Evolutionary conservation across 2,113 vertebrate genomes (phyloP).

Genomic region (Bubalus kerabau): DNA sequence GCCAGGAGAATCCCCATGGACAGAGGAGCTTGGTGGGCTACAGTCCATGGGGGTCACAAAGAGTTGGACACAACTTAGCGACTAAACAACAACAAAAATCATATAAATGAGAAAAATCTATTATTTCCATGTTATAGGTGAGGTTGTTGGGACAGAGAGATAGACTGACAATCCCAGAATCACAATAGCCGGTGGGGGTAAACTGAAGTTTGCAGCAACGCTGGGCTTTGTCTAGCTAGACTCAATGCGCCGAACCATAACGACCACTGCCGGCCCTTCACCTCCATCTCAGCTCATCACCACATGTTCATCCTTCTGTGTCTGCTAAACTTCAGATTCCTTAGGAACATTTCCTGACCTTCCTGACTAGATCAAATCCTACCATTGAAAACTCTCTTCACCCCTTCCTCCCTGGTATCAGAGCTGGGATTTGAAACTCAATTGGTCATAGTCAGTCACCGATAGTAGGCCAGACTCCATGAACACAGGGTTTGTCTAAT

Average conservation of each 20-base stretch:
- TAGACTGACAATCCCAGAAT: not conserved
- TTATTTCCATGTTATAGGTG: not conserved
- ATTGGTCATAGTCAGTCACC: not conserved
- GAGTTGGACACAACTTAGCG: not conserved
- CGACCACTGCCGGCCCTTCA: not conserved
- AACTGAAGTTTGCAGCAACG: not conserved
- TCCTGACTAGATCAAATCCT: not conserved
- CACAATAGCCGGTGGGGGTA: not conserved
- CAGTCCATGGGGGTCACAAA: not conserved
- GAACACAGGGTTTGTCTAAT: not conserved
- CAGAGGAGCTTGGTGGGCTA: not conserved
- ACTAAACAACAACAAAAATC: not conserved
- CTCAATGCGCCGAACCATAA: not conserved
- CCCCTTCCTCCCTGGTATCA: not conserved
- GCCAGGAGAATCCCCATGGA: not conserved
- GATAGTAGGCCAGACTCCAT: not conserved
- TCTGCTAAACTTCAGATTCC: not conserved
- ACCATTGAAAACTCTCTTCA: not conserved
- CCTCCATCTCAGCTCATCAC: not conserved
- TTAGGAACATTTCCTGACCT: not conserved
- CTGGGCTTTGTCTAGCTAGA: not conserved
- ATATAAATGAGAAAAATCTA: not conserved
- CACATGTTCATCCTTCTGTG: not conserved
- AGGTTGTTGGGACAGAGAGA: not conserved
- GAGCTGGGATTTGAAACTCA: not conserved